Percentiles rank a stretch among this genome's conserved stretches.
Evolutionary conservation across 2,888 invertebrate species (phyloP).

Genomic region (Cylloceria caligata): DNA sequence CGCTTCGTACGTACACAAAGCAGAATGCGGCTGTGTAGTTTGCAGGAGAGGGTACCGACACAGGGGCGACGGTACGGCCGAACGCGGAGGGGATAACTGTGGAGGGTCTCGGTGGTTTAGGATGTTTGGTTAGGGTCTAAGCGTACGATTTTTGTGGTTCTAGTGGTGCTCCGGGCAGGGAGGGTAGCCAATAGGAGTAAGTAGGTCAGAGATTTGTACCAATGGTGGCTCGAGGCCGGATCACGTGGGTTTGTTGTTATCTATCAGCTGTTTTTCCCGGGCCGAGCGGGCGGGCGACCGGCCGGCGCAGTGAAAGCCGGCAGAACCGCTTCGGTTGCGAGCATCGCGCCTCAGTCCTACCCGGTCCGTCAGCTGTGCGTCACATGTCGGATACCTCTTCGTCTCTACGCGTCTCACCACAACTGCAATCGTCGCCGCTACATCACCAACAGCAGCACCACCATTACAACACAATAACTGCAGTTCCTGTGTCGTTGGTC

Average conservation of each 20-base stretch:
- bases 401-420: constrained; percentile 78
- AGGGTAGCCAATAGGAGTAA: constrained; percentile 85
- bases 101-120: constrained; percentile 71
- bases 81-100: constrained; percentile 61
- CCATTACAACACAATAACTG: constrained; percentile 37
- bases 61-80: constrained; percentile 7
- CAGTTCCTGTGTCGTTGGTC: constrained; percentile 25
- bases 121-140: constrained; percentile 69
- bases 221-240: constrained; percentile 83
- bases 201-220: constrained; percentile 86
- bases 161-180: constrained; percentile 74
- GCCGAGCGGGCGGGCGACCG: constrained; percentile 78
- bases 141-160: constrained; percentile 37
- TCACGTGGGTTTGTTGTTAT: constrained; percentile 90
- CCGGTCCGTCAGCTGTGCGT: constrained; percentile 83
- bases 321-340: constrained; percentile 72
- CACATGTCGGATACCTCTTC: constrained; percentile 76
- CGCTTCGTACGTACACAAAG: constrained; percentile 29
- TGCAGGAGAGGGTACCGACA: constrained; percentile 11
- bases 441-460: constrained; percentile 82
- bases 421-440: no score
- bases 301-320: constrained; percentile 82
- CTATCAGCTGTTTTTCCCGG: constrained; percentile 87
- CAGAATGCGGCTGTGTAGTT: not conserved
- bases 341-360: constrained; percentile 77